These are phyloP conservation scores for Ageneiosus marmoratus DNA, from an alignment of 2,113 vertebrate species.

Conservation along the genomic window DNA sequence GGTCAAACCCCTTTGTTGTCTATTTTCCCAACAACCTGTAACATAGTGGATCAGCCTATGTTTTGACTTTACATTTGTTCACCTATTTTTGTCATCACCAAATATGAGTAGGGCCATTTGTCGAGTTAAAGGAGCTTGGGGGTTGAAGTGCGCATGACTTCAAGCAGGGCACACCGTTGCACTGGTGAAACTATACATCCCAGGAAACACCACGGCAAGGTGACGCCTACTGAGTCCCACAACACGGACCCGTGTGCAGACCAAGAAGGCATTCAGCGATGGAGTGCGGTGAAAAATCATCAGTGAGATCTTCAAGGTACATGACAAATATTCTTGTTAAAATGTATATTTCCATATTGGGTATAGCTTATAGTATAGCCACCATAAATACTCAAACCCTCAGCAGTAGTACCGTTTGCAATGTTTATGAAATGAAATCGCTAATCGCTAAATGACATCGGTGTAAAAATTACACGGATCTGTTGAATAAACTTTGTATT, in stretches of 20 bases:
- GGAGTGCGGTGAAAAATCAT: slow-evolving; percentile 71
- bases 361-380: neutral
- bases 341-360: neutral
- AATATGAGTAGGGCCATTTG: slow-evolving; percentile 13
- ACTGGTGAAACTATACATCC: slow-evolving; percentile 58
- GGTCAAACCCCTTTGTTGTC: slow-evolving; percentile 68
- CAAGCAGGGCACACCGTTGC: accelerated
- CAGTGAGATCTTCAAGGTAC: slow-evolving; percentile 64
- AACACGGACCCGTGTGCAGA: slow-evolving; percentile 44
- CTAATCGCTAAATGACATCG: too few relatives aligned
- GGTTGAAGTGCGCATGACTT: slow-evolving; percentile 43
- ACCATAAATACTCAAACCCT: too few relatives aligned
- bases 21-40: too few relatives aligned
- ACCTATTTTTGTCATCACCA: neutral
- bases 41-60: neutral
- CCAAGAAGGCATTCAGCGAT: slow-evolving; percentile 64
- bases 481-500: too few relatives aligned
- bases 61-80: neutral
- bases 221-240: neutral
- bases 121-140: slow-evolving; percentile 55
- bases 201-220: slow-evolving; percentile 51
- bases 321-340: neutral
- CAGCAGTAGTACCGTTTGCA: too few relatives aligned
- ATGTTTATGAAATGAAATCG: too few relatives aligned
- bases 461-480: too few relatives aligned